Evolutionary conservation across 64 coral and sea anemone species (phyloP), one percentile per base, ranked within the genome.

Genomic region (Stylophora pistillata): DNA sequence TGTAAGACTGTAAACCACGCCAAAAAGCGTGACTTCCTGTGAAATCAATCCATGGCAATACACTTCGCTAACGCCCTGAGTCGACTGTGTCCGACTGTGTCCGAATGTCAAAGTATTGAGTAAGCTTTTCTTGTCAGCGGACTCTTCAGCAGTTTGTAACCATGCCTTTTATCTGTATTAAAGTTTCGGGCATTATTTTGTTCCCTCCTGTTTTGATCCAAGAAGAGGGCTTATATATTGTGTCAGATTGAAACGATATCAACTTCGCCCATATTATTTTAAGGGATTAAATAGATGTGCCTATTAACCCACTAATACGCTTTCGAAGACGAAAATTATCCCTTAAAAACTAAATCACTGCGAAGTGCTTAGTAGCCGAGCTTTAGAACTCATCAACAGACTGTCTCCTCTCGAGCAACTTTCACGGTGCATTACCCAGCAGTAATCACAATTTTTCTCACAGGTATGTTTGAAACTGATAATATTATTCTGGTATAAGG

Each of bases 41-140:
- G 64, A 68, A 68, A 68, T 68, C 64, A 68, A 68, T 68, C 64
- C 64, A 17, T 21, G 9, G 61, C 16, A 68, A 25, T 64, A 64
- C 17, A 77, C 55, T 55, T 77, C 74, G 52, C 14, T 28, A 78
- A 78, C 75, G 75, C 53, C 37, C 37, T 4, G 33, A 15, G 54
- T 54, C 47, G 15, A 4, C 72, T 23, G 23, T 21, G 30, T 28
- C 29, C 71, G 17, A 10, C 16, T 2, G 9, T 9, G 15, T 23
- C 64, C 34, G 53, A 78, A 78, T 57, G 75, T 78, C 75, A 78
- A 78, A 78, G 23, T 26, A 26, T 27, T 78, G 75, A 28, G 47
- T 57, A 25, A 78, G 73, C 20, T 18, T 75, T 13, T 52, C 13
- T 47, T 52, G 77, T 79, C 77, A 79, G 77, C 77, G 77, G 77